These are phyloP conservation scores for Amazonetta brasiliensis DNA, from an alignment of 2,797 vertebrate genomes.

Conservation along the genomic window DNA sequence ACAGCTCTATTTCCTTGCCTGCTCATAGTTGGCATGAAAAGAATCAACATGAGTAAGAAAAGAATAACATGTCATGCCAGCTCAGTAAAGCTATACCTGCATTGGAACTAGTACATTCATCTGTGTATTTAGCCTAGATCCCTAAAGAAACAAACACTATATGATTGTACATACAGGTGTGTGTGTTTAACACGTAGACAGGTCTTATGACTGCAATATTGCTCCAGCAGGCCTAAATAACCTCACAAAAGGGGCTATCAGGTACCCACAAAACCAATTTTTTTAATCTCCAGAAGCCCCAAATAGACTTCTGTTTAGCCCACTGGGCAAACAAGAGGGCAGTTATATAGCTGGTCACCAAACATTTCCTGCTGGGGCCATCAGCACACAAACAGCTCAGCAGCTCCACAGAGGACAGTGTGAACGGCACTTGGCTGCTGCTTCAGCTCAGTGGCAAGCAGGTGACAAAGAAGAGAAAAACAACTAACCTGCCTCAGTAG, in stretches of 20 bases:
- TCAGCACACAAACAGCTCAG: not conserved
- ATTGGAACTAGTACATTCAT: not conserved
- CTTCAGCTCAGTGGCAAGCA: not conserved
- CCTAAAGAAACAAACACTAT: not conserved
- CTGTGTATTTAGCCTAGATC: not conserved
- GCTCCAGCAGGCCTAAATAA: not conserved
- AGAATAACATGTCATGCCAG: not conserved
- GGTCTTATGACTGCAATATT: not conserved
- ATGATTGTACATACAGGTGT: not conserved
- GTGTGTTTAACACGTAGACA: not conserved
- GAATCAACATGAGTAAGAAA: not conserved
- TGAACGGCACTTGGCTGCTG: accelerated
- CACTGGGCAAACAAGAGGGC: not conserved
- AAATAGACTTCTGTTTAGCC: not conserved
- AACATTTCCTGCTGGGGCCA: not conserved
- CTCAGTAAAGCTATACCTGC: not conserved
- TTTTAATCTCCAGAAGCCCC: not conserved
- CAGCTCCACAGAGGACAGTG: not conserved
- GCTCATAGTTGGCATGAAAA: not conserved
- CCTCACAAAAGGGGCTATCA: not conserved
- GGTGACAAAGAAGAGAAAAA: not conserved
- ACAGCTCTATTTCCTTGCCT: not conserved
- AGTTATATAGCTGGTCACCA: not conserved
- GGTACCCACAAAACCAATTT: not conserved
- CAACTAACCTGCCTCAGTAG: not conserved